phyloP scores from a whole-genome alignment of 2,888 invertebrate genomes.

The Diloba caeruleocephala region DNA sequence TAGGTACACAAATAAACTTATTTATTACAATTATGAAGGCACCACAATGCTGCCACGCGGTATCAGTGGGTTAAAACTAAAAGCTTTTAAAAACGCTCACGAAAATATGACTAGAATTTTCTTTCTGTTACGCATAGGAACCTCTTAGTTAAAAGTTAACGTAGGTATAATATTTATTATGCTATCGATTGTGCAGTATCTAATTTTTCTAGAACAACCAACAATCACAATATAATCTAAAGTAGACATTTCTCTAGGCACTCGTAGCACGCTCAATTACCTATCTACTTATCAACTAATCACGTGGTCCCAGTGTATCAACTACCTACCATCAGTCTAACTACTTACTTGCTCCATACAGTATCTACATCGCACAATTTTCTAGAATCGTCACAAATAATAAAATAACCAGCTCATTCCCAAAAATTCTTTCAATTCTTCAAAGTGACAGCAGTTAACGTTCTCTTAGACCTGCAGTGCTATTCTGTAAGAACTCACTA shows the following conservation, averaged over 20 bases:
- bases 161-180: slow-evolving; percentile 40
- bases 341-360: too few species aligned
- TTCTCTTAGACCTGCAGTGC: too few species aligned
- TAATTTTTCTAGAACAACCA: slow-evolving; percentile 52
- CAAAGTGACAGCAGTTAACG: too few species aligned
- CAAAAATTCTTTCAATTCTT: too few species aligned
- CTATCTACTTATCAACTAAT: slow-evolving; percentile 52
- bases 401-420: too few species aligned
- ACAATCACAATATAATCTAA: slow-evolving; percentile 60
- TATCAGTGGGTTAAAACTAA: slow-evolving; percentile 36
- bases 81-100: slow-evolving; percentile 45
- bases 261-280: slow-evolving; percentile 60
- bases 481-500: too few species aligned
- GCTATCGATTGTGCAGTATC: slow-evolving; percentile 41
- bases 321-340: too few species aligned
- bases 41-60: slow-evolving; percentile 56
- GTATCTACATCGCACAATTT: too few species aligned
- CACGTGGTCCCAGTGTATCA: not conserved
- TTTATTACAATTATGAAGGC: slow-evolving; percentile 68
- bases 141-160: slow-evolving; percentile 29
- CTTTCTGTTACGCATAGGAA: slow-evolving; percentile 44
- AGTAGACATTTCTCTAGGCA: slow-evolving; percentile 57
- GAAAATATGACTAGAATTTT: slow-evolving; percentile 70
- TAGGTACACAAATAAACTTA: slow-evolving; percentile 65
- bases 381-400: too few species aligned